Percentiles rank a stretch among this genome's conserved stretches.
Conservation (phyloP, 2,888 invertebrate species). For the Phortica magna region DNA sequence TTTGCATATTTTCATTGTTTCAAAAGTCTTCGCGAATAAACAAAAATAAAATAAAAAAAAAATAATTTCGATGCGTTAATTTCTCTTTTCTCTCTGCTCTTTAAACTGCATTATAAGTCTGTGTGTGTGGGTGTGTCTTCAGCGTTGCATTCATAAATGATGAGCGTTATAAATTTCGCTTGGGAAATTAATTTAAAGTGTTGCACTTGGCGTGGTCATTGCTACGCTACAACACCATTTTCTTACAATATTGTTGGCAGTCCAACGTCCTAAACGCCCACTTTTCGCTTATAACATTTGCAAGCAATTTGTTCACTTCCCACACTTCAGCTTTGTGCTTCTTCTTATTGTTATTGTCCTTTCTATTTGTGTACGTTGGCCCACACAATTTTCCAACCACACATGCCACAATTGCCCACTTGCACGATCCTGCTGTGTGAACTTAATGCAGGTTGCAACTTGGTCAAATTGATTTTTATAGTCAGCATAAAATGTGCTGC, state of each 20-base stretch:
- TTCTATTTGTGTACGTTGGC: no score
- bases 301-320: no score
- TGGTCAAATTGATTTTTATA: slow-evolving; percentile 30
- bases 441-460: slow-evolving; percentile 39
- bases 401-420: background rate
- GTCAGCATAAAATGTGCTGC: slow-evolving; percentile 51
- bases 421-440: background rate
- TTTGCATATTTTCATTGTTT: no score
- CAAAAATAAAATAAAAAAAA: no score
- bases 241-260: background rate
- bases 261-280: slow-evolving; percentile 3
- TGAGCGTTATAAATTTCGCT: slow-evolving; percentile 60
- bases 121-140: slow-evolving; percentile 24
- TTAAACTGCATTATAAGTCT: no score
- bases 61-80: no score
- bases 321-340: no score
- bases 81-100: no score
- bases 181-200: slow-evolving; percentile 71
- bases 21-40: no score
- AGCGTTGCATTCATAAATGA: slow-evolving; percentile 12
- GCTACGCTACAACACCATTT: background rate
- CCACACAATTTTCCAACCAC: background rate
- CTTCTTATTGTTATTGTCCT: no score
- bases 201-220: slow-evolving; percentile 31
- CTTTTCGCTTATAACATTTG: slow-evolving; percentile 18